Percentiles rank a stretch among this genome's conserved stretches.
Evolutionary conservation across 1,140 invertebrate genomes (phyloP).

Genomic region (Aphidius gifuensis): DNA sequence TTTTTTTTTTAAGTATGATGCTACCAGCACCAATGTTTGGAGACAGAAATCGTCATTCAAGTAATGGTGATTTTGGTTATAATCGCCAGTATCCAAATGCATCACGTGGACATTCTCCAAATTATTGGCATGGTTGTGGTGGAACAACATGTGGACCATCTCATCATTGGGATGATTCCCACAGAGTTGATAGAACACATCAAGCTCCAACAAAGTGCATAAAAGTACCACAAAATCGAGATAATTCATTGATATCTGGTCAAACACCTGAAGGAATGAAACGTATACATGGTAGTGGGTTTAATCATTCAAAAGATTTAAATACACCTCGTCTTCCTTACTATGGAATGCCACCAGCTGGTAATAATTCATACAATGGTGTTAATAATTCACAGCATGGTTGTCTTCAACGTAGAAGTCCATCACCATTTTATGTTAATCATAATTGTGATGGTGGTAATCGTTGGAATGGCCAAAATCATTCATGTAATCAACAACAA

Average conservation of each 20-base stretch:
- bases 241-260: constrained; percentile 27
- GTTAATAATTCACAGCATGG: constrained; percentile 33
- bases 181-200: constrained; percentile 33
- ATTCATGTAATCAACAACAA: constrained; percentile 38
- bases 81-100: constrained; percentile 45
- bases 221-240: constrained; percentile 39
- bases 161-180: constrained; percentile 39
- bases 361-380: constrained; percentile 33
- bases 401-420: constrained; percentile 44
- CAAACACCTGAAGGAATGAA: constrained; percentile 39
- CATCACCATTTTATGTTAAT: constrained; percentile 43
- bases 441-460: constrained; percentile 34
- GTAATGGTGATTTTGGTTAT: constrained; percentile 35
- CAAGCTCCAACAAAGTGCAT: constrained; percentile 37
- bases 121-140: constrained; percentile 40
- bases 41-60: constrained; percentile 32
- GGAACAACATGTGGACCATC: constrained; percentile 29
- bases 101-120: constrained; percentile 41
- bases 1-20: constrained; percentile 31
- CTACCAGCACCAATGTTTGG: constrained; percentile 41
- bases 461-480: constrained; percentile 46
- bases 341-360: constrained; percentile 29
- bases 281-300: constrained; percentile 36
- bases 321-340: constrained; percentile 27
- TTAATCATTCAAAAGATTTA: constrained; percentile 38